These are phyloP conservation scores for Doris montereyensis DNA, from an alignment of 2,888 invertebrate species.

Conservation along the genomic window DNA sequence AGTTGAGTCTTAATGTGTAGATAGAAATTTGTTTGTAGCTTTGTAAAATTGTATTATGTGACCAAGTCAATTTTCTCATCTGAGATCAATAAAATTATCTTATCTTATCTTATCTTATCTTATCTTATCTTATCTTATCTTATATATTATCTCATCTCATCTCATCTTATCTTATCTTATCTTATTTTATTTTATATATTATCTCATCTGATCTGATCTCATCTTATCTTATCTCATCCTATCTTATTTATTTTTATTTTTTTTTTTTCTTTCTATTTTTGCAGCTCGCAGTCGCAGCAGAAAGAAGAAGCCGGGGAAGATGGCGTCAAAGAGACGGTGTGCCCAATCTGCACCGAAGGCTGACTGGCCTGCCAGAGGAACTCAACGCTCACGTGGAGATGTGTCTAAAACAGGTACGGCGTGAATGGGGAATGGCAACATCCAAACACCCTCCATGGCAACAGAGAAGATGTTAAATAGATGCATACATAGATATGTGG, in stretches of 20 bases:
- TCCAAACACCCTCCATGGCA: not conserved
- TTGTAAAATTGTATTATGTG: too few relatives aligned
- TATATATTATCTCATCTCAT: too few relatives aligned
- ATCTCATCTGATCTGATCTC: too few relatives aligned
- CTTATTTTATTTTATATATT: too few relatives aligned
- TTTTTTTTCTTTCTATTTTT: not conserved
- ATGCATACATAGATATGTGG: not conserved
- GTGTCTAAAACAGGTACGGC: constrained; percentile 77
- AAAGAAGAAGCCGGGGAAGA: constrained; percentile 43
- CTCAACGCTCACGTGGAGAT: constrained; percentile 83
- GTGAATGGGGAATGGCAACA: constrained; percentile 5
- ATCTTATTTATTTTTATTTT: not conserved
- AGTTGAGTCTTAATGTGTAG: too few relatives aligned
- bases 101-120: too few relatives aligned
- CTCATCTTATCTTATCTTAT: too few relatives aligned
- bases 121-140: too few relatives aligned
- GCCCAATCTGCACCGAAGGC: constrained; percentile 71
- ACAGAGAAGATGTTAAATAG: too few relatives aligned
- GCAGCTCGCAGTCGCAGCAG: constrained; percentile 45
- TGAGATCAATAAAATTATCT: too few relatives aligned
- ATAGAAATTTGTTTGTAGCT: too few relatives aligned
- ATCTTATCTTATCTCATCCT: not conserved
- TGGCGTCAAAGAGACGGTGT: constrained; percentile 40
- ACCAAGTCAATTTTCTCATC: too few relatives aligned
- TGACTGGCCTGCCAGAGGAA: constrained; percentile 79